Evolutionary conservation across 2,113 vertebrate species (phyloP).

Genomic region (Chauna torquata): DNA sequence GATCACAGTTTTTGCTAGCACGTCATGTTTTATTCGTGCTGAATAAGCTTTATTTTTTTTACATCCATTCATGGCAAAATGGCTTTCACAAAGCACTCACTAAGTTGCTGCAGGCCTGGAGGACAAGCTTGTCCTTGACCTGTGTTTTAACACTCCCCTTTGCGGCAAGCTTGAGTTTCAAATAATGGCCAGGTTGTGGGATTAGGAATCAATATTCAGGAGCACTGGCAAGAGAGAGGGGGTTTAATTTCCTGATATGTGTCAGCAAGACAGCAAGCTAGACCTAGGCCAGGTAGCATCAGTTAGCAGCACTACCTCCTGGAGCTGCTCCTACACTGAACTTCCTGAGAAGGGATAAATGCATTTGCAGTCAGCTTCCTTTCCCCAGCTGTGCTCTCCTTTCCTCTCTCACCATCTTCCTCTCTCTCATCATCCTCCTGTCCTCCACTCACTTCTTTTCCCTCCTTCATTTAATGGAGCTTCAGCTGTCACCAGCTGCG

Average conservation of each 20-base stretch:
- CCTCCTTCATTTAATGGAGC: background rate
- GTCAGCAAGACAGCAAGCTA: conserved; percentile 17
- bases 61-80: conserved; percentile 36
- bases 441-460: background rate
- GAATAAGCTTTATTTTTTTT: background rate
- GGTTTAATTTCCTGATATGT: conserved; percentile 15
- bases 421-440: background rate
- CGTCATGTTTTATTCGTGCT: conserved; percentile 67
- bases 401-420: background rate
- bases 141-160: conserved; percentile 15
- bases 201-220: conserved; percentile 41
- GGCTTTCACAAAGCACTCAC: conserved; percentile 28
- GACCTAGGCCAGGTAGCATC: conserved; percentile 47
- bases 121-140: conserved; percentile 43
- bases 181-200: conserved; percentile 59
- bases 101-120: conserved; percentile 25
- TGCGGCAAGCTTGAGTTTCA: conserved; percentile 50
- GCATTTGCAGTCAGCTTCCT: background rate
- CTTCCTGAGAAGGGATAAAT: background rate
- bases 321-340: background rate
- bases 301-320: conserved; percentile 13
- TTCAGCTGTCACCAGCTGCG: background rate
- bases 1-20: conserved; percentile 53
- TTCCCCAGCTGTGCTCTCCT: background rate
- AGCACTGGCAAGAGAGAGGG: background rate